Base-by-base conservation (phyloP, 2,797 vertebrate genomes). In the Tadarida brasiliensis region DNA sequence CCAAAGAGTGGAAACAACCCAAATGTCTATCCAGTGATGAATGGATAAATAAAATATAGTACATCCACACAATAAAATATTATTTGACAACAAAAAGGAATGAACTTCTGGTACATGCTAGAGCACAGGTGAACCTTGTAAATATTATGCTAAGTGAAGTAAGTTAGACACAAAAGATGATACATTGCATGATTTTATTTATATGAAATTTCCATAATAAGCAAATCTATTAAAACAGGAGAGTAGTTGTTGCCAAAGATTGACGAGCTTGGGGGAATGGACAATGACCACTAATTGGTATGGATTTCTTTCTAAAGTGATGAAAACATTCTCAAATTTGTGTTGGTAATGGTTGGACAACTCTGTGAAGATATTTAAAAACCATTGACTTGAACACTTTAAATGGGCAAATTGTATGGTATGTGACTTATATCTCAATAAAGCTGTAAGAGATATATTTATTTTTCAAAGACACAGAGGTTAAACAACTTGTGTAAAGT, bases 71-170 rank as follows among this genome's bases (percentile, higher is more conserved):
- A 88, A 54, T 65, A n/a, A 47, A 84, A 68, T 51, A 80, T 51
- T 87, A 71, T 39, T 94, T 87, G 44, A 71, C 33, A 92, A 61
- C 73, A 70, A 77, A 81, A 70, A 80, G 3, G 7, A 68, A 92
- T 84, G 22, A 90, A 74, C 12, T 80, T 14, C 19, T 84, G 26
- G n/a, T 57, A n/a, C 4, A 44, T 35, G 39, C 35, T 87, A 71
- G 7, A 63, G 63, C 6, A 47, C 76, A 7, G 44, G 57, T 90
- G 4, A 83, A 16, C 6, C 30, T 57, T 68, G 3, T 54, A 80
- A 76, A 73, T 84, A 61, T 54, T 54, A 70, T 56, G 9, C 26
- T 51, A 61, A 51, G 16, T 49, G 30, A 77, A 85, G 70, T 4
- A 91, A 88, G 2, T 19, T 35, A 87, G 44, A 35, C 30, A 51